Evolutionary conservation across 2,888 invertebrate genomes (phyloP).

Genomic region (Hyles lineata): DNA sequence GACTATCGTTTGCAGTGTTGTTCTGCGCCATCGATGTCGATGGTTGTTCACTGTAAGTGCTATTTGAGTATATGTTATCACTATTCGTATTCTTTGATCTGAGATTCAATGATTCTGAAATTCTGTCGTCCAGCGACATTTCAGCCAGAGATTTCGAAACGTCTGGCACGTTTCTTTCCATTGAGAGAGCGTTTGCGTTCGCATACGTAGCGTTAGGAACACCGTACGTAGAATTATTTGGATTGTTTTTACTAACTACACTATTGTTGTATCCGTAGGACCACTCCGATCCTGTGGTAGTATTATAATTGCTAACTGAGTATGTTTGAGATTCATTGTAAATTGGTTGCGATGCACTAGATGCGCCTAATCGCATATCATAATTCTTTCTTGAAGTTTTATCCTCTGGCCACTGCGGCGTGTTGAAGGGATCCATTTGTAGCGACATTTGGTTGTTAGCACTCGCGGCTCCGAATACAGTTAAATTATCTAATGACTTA

Average conservation of each 20-base stretch:
- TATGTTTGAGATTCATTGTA: slow-evolving; percentile 67
- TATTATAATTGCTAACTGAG: slow-evolving; percentile 51
- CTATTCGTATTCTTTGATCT: slow-evolving; percentile 67
- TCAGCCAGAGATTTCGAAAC: slow-evolving; percentile 57
- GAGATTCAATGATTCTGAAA: slow-evolving; percentile 80
- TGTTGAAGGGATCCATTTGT: slow-evolving; percentile 71
- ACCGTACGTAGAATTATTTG: slow-evolving; percentile 54
- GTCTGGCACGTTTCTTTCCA: slow-evolving; percentile 55
- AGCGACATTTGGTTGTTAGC: slow-evolving; percentile 36
- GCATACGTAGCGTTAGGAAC: slow-evolving; percentile 51
- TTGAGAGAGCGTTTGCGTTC: slow-evolving; percentile 56
- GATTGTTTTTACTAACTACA: slow-evolving; percentile 53
- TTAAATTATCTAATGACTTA: slow-evolving; percentile 73
- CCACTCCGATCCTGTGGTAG: slow-evolving; percentile 42
- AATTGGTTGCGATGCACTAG: slow-evolving; percentile 39
- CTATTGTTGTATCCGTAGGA: slow-evolving; percentile 60
- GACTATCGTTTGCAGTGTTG: slow-evolving; percentile 45
- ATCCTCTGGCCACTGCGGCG: slow-evolving; percentile 64
- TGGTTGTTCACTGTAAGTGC: slow-evolving; percentile 47
- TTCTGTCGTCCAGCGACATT: slow-evolving; percentile 79
- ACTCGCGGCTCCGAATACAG: slow-evolving; percentile 41
- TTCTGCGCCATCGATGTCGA: slow-evolving; percentile 50
- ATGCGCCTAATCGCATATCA: slow-evolving; percentile 49
- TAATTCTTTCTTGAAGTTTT: slow-evolving; percentile 44
- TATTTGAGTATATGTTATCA: slow-evolving; percentile 68